Evolutionary conservation across 2,797 vertebrate genomes (phyloP).

Genomic region (Furcifer pardalis): DNA sequence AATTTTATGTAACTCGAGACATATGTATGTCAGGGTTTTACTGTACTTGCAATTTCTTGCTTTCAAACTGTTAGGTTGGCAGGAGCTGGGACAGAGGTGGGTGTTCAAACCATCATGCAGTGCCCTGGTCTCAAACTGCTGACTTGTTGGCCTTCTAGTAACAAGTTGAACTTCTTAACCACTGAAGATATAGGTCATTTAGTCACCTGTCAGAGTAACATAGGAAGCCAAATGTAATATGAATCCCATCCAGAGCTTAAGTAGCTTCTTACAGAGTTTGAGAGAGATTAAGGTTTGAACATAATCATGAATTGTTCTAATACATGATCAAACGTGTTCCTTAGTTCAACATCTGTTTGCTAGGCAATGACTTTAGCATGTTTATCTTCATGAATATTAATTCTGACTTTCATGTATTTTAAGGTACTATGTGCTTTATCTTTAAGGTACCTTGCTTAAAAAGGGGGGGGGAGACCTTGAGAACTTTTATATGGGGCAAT

Average conservation of each 20-base stretch:
- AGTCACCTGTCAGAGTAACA: not conserved
- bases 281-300: not conserved
- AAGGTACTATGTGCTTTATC: not conserved
- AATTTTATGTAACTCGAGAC: no score
- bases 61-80: no score
- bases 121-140: no score
- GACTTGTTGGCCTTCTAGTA: no score
- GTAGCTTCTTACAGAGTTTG: not conserved
- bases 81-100: no score
- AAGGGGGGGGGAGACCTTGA: no score
- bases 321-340: not conserved
- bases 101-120: no score
- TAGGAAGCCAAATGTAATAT: not conserved
- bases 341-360: not conserved
- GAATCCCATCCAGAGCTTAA: not conserved
- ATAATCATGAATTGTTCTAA: not conserved
- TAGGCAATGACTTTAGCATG: not conserved
- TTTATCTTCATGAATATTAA: not conserved
- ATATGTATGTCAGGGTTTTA: no score
- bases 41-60: no score
- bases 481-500: not conserved
- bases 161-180: no score
- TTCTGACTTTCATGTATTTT: not conserved
- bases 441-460: not conserved
- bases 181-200: no score